Evolutionary conservation across 2,888 invertebrate species (phyloP), one percentile per base, ranked within the genome.

Genomic region (Temnothorax unifasciatus): DNA sequence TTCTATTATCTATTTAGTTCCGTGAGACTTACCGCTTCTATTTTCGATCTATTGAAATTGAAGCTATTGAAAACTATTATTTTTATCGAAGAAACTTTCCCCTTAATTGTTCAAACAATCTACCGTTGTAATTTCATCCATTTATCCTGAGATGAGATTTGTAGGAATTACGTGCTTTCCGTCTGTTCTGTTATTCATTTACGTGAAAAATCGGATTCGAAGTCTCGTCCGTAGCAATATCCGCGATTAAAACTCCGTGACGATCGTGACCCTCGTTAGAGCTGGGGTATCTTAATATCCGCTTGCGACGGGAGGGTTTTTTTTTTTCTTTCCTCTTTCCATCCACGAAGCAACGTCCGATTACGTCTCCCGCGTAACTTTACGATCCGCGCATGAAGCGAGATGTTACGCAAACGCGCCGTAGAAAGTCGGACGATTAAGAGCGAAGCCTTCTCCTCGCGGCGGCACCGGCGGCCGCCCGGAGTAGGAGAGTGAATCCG

Each of bases 391-490:
- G 57, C 63, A 50, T 38, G 61, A 68, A 69, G 57, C 54, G n/a
- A 66, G 38, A 52, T 74, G 68, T 85, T 85, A 83, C 85, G 85
- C 83, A 85, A 85, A 85, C 71, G 38, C 54, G n/a, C 15, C 74
- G 79, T 85, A 83, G 85, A 85, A 85, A 85, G 85, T 85, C 61
- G 44, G 61, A 54, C 83, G 76, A 85, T 85, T 77, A 83, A 83
- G 64, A 71, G 66, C 29, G 76, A 44, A 41, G 57, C 52, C 59
- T 44, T 73, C 63, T 64, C 50, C 50, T 21, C 50, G 44, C 29
- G 64, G 15, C 57, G 66, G 9, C 29, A 41, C 29, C 29, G 64
- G 15, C 57, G 66, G 9, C 29, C 8, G 41, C 38, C n/a, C 25
- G 34, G 13, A 50, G 44, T 57, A 66, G 47, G 57, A 50, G 64